Evolutionary conservation across 1,140 invertebrate genomes (phyloP), one percentile per base, ranked within the genome.

Genomic region (Drosophila leontia): DNA sequence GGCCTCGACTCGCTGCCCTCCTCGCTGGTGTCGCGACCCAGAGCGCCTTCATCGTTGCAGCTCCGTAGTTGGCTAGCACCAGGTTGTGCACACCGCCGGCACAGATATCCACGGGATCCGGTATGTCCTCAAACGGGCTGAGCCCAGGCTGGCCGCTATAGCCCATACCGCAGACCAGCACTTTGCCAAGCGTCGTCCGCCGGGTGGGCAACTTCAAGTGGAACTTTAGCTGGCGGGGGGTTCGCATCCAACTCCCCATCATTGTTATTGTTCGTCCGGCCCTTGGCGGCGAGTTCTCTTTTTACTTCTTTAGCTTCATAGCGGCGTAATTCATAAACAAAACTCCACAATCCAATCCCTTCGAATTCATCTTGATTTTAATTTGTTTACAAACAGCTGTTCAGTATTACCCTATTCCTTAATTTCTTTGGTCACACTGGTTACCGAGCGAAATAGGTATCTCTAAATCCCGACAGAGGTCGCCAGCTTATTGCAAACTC

Each of bases 51-150:
- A 93, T 99, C 98, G 93, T 99, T 99, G 92, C 98, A 99, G 0
- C 98, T 92, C 98, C 98, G 48, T 95, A 94, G 39, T 95, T 94
- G 59, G 97, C 97, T 2, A 99, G 91, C 78, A 96, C 97, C 2
- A 98, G 95, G 56, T 97, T 98, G 98, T 98, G 98, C 97, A 99
- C 98, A 17, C 98, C 98, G 80, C 97, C 98, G 50, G 97, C 97
- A 82, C 94, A 95, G 23, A 98, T 94, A 59, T 96, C 95, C 7
- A 97, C 94, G 15, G 97, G 94, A 85, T 96, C 94, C 15, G 95
- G 92, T 32, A 96, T 92, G 1, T 93, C 93, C 5, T 95, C 92
- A 32, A 99, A 94, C 34, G 95, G 76, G 11, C 97, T 97, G 1
- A 99, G 94, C 1, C 98, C 98, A 5, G 99, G 93, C 91, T 99